A percentile compares a stretch with the other conserved stretches of the same genome.
phyloP scores from a whole-genome alignment of 2,113 vertebrate genomes.

The Mixornis gularis region DNA sequence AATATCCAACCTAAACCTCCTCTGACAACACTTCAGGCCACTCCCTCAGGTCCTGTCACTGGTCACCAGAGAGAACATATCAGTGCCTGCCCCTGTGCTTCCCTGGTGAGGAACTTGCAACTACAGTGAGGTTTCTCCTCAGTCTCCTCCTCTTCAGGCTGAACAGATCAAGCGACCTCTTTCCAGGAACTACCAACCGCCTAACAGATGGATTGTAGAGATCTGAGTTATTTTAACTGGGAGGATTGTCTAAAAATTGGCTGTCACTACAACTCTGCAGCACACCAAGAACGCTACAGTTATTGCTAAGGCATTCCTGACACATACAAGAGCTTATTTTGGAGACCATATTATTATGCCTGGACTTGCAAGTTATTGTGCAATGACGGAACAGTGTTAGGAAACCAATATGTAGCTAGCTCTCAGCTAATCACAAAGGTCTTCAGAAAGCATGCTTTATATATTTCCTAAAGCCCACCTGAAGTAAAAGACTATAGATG shows the following conservation, averaged over 20 bases:
- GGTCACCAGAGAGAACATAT: too few species aligned
- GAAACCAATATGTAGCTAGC: background rate
- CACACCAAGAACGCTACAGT: background rate
- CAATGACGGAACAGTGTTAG: background rate
- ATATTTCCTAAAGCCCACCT: background rate
- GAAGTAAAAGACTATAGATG: background rate
- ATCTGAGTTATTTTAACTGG: background rate
- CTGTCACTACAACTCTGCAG: background rate
- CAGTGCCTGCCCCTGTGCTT: background rate
- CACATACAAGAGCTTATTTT: background rate
- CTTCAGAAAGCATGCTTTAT: background rate
- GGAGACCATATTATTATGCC: background rate
- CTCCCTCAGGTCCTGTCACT: accelerated
- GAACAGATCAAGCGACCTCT: background rate
- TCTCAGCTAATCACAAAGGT: background rate
- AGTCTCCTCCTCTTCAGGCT: background rate
- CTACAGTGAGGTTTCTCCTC: background rate
- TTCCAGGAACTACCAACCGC: background rate
- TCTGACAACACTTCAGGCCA: background rate
- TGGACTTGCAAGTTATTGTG: background rate
- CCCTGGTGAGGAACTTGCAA: accelerated
- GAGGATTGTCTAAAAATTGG: background rate
- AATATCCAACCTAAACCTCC: background rate
- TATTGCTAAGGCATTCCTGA: background rate
- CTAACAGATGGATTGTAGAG: background rate